phyloP scores from a whole-genome alignment of 2,797 vertebrate species.

The Emys orbicularis region DNA sequence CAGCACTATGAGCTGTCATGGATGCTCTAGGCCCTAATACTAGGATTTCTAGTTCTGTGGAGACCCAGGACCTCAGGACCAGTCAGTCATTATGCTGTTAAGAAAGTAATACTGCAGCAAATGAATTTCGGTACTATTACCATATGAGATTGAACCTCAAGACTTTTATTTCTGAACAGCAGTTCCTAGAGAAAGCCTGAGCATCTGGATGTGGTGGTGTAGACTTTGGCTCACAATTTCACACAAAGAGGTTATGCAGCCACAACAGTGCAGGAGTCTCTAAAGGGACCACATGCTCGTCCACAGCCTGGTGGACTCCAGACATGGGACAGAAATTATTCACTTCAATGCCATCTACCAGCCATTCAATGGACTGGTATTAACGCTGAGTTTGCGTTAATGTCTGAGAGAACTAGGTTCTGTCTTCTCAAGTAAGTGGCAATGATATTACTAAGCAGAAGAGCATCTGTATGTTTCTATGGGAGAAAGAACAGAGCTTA shows the following conservation, averaged over 20 bases:
- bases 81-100: neutral
- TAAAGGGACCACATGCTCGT: neutral
- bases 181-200: neutral
- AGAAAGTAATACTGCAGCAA: neutral
- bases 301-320: neutral
- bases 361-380: neutral
- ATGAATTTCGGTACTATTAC: neutral
- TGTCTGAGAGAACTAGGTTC: neutral
- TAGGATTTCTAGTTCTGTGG: neutral
- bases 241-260: neutral
- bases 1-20: neutral
- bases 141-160: neutral
- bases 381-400: neutral
- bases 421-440: neutral
- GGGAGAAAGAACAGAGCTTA: neutral
- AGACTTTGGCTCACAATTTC: neutral
- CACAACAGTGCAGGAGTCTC: neutral
- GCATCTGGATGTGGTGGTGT: neutral
- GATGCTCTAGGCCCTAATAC: neutral
- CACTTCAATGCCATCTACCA: neutral
- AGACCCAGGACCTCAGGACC: neutral
- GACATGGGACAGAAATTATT: neutral
- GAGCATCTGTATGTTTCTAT: neutral
- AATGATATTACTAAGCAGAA: neutral
- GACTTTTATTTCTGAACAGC: neutral